A percentile compares a stretch with the other conserved stretches of the same genome.
Conservation (phyloP, 2,113 vertebrate genomes). For the Puffinus mauretanicus region DNA sequence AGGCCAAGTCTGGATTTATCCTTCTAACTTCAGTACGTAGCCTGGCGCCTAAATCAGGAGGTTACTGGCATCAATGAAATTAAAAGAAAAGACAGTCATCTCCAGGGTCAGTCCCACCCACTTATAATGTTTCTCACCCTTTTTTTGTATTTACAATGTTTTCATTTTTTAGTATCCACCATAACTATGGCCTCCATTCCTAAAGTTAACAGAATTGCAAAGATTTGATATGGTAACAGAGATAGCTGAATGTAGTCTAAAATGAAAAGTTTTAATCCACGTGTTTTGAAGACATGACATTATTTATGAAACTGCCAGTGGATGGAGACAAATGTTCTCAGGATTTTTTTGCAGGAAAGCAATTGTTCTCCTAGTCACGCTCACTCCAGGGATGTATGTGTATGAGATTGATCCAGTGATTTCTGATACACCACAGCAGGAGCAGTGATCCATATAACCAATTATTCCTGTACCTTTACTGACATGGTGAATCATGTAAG, state of each 20-base stretch:
- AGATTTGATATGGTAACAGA: not conserved
- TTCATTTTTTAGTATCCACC: not conserved
- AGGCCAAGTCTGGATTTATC: not conserved
- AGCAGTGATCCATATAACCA: slow-evolving; percentile 58
- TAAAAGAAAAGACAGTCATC: not conserved
- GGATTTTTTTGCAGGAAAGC: not conserved
- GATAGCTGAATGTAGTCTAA: not conserved
- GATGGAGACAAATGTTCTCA: not conserved
- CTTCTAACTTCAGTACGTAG: not conserved
- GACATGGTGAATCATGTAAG: slow-evolving; percentile 34
- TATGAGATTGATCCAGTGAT: slow-evolving; percentile 34
- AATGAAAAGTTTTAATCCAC: not conserved
- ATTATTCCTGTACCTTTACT: slow-evolving; percentile 58
- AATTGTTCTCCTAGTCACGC: slow-evolving; percentile 17
- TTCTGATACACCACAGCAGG: slow-evolving; percentile 48
- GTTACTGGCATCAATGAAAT: not conserved
- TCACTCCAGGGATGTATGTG: not conserved
- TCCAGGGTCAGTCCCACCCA: not conserved
- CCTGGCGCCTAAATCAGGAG: not conserved
- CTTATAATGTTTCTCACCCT: not conserved
- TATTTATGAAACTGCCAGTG: not conserved
- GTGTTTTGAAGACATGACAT: not conserved
- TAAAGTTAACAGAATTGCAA: not conserved
- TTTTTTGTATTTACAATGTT: not conserved
- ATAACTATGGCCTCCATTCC: not conserved